phyloP scores from a whole-genome alignment of 2,888 invertebrate genomes.

The Eupeodes latifasciatus region DNA sequence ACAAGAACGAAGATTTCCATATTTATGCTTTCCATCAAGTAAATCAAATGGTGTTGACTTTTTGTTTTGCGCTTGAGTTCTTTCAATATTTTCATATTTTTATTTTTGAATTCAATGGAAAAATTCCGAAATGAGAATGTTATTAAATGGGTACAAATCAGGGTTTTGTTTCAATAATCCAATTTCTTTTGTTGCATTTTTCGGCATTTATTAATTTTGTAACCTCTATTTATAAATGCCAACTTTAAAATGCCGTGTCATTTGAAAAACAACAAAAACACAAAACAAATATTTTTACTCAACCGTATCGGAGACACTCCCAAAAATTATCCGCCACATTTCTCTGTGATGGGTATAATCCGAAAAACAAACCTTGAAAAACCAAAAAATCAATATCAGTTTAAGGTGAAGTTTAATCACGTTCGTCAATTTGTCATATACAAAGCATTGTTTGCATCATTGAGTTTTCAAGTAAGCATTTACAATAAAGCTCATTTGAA shows the following conservation, averaged over 20 bases:
- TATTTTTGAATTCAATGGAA: no score
- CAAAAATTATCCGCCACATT: constrained; percentile 14
- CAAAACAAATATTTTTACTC: background rate
- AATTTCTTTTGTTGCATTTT: no score
- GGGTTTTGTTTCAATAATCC: no score
- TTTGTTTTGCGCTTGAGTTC: background rate
- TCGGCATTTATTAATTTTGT: no score
- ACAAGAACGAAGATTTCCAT: no score
- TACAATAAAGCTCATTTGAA: constrained; percentile 16
- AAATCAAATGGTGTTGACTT: no score
- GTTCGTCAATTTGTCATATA: constrained; percentile 43
- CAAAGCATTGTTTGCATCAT: constrained; percentile 48
- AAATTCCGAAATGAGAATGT: no score
- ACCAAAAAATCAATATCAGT: background rate
- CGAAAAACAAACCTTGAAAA: constrained; percentile 23
- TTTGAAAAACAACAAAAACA: no score
- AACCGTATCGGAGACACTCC: constrained; percentile 6
- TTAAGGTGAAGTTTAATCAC: constrained; percentile 68
- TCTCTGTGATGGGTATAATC: background rate
- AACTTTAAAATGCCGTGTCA: no score
- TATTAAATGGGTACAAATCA: no score
- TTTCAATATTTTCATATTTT: background rate
- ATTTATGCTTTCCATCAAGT: no score
- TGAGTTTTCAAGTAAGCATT: constrained; percentile 46
- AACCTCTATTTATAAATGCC: no score